Conservation (phyloP, 2,888 invertebrate genomes). For the Microctonus brassicae region DNA sequence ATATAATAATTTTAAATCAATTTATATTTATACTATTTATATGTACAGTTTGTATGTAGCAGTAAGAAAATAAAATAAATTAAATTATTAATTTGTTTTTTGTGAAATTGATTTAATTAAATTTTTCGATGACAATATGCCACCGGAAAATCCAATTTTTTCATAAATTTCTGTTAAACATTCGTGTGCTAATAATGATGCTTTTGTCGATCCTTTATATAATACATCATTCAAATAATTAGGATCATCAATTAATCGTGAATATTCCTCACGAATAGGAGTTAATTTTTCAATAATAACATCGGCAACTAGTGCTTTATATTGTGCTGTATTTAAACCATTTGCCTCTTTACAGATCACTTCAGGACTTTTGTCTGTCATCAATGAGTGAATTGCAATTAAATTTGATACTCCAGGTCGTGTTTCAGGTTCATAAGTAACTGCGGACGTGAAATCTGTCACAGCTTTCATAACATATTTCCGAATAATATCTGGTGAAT, state of each 20-base stretch:
- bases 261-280: constrained; percentile 78
- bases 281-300: constrained; percentile 78
- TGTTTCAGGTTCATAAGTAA: constrained; percentile 83
- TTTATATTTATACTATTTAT: constrained; percentile 21
- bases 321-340: constrained; percentile 82
- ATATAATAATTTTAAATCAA: not conserved
- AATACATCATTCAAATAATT: constrained; percentile 77
- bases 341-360: constrained; percentile 78
- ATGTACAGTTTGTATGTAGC: constrained; percentile 33
- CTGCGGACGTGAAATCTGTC: constrained; percentile 87
- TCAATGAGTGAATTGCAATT: constrained; percentile 83
- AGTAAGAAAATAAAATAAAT: constrained; percentile 36
- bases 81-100: constrained; percentile 38
- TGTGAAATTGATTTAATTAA: constrained; percentile 19
- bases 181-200: constrained; percentile 74
- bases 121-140: constrained; percentile 34
- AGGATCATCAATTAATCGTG: constrained; percentile 74
- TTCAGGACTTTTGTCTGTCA: constrained; percentile 77
- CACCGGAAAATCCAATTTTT: constrained; percentile 72
- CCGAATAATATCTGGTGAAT: constrained; percentile 78
- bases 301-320: constrained; percentile 81
- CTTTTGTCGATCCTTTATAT: constrained; percentile 76
- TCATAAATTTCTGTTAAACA: constrained; percentile 77
- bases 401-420: constrained; percentile 94
- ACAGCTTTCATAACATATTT: constrained; percentile 88